phyloP scores from a whole-genome alignment of 2,797 vertebrate species.

The Lagodon rhomboides region DNA sequence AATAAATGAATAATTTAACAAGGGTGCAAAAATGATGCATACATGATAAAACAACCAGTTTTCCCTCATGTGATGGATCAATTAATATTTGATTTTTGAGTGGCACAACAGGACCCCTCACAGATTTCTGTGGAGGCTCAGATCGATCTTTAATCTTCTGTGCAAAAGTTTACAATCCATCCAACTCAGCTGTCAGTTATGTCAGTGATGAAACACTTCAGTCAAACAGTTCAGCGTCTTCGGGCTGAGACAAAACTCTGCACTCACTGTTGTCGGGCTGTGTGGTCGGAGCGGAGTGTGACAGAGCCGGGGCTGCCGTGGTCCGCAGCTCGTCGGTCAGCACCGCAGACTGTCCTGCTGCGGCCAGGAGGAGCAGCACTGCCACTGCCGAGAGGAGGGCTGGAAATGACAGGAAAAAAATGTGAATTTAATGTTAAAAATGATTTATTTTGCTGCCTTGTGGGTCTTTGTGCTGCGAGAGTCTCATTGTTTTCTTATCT shows the following conservation, averaged over 20 bases:
- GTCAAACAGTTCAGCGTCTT: neutral
- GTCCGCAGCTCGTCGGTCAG: conserved; percentile 24
- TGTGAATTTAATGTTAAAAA: neutral
- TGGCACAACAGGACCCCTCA: neutral
- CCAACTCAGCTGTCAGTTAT: neutral
- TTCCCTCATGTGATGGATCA: neutral
- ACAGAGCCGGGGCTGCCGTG: conserved; percentile 16
- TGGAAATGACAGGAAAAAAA: conserved; percentile 34
- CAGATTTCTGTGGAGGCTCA: neutral
- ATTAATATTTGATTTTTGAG: neutral
- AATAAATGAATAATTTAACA: neutral
- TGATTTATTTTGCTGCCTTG: neutral
- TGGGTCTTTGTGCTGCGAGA: neutral
- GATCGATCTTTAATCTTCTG: neutral
- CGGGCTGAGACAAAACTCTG: neutral
- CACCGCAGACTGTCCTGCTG: conserved; percentile 28
- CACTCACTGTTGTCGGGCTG: conserved; percentile 58
- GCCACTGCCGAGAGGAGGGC: conserved; percentile 31
- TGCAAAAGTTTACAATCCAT: too few relatives aligned
- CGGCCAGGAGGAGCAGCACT: conserved; percentile 55
- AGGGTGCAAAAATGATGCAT: neutral
- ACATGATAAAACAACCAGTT: neutral
- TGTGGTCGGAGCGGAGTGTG: conserved; percentile 9
- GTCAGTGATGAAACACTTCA: neutral
- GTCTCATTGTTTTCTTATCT: neutral